Conservation (phyloP, 2,797 vertebrate species). For the Leptodactylus fallax region DNA sequence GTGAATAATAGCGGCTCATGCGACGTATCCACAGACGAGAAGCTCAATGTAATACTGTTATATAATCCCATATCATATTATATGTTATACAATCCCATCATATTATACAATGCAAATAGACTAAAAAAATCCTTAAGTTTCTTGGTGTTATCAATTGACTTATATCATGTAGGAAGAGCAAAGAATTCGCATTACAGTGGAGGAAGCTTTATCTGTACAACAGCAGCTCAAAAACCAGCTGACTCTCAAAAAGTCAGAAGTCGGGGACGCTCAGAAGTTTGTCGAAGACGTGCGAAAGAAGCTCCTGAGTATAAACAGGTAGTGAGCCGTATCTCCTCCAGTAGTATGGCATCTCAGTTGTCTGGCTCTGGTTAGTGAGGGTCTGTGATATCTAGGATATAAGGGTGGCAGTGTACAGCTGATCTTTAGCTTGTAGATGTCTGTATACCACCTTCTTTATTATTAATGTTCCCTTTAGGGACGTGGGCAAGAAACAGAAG, state of each 20-base stretch:
- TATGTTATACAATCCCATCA: too few relatives aligned
- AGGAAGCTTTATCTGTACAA: constrained; percentile 76
- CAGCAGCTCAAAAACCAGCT: constrained; percentile 76
- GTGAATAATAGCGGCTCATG: too few relatives aligned
- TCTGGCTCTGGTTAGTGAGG: too few relatives aligned
- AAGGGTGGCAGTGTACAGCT: too few relatives aligned
- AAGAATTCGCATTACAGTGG: constrained; percentile 75
- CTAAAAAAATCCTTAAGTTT: background rate
- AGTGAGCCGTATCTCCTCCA: constrained; percentile 54
- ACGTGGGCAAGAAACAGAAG: constrained; percentile 81
- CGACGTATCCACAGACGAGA: too few relatives aligned
- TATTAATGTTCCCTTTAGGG: constrained; percentile 72
- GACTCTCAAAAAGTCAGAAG: constrained; percentile 75
- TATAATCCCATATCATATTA: too few relatives aligned
- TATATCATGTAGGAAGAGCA: constrained; percentile 82
- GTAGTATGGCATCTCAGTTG: too few relatives aligned
- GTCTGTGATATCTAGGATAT: too few relatives aligned
- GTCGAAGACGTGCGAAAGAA: constrained; percentile 79
- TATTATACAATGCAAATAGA: too few relatives aligned
- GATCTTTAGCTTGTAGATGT: background rate
- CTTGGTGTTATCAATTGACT: background rate
- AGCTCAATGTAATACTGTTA: too few relatives aligned
- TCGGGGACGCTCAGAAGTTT: constrained; percentile 76
- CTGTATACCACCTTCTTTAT: background rate
- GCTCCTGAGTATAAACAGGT: constrained; percentile 82